Evolutionary conservation across 2,113 vertebrate species (phyloP), one percentile per base, ranked within the genome.

Genomic region (Microtus montanus): DNA sequence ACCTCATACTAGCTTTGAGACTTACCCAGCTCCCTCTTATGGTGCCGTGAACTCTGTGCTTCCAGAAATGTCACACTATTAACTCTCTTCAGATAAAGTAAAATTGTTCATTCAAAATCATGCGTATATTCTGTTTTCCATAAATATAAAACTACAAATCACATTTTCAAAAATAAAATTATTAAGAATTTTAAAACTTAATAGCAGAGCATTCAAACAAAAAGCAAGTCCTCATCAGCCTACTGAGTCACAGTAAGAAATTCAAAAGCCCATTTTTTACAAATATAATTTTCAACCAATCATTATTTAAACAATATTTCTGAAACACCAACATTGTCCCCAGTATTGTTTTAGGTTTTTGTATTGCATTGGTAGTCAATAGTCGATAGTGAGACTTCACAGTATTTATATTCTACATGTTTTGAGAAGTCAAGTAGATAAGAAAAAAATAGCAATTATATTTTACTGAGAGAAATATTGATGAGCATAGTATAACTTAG

Each of bases 391-490:
- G 9, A 91, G 22, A 47, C 33, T 64, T 84, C 14, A 49, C 20
- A n/a, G 3, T 70, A 5, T 24, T 38, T 94, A 26, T 14, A 10
- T 73, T 93, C n/a, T 92, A 5, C 5, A 61, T 58, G 54, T 82
- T 41, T 93, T 87, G n/a, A 90, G 52, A 28, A 87, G 5, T 79
- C 3, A 38, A 87, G 9, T 38, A 75, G n/a, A 58, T 24, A 38
- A 78, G 10, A 44, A 22, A 77, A 77, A 66, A 79, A 64, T 33
- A 95, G 24, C 1, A 47, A 78, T 30, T 35, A 75, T 24, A 44
- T 94, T n/a, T 91, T 89, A 41, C 49, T 82, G 15, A 44, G 68
- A 90, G 15, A 41, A 90, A 78, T 68, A 74, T 61, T 54, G 70
- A 52, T 66, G 26, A 24, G 14, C 87, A 77, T 24, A 77, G 61